Evolutionary conservation across 30 jellyfish, hydroid and myxozoan genomes (phyloP), one percentile per base, ranked within the genome.

Genomic region (Catostylus mosaicus): DNA sequence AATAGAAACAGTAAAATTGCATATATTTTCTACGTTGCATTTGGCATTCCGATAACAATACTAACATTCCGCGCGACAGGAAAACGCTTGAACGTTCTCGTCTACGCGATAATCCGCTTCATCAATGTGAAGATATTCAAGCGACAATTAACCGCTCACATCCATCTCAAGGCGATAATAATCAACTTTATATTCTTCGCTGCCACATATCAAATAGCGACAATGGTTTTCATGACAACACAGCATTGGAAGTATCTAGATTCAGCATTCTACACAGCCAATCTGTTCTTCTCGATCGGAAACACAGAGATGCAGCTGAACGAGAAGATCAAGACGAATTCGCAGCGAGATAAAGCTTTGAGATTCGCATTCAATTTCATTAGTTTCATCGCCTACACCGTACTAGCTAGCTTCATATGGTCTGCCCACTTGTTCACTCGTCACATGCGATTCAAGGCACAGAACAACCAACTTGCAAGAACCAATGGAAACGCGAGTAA

Each of bases 31-130:
- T 88, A 87, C 90, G 88, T 89, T 18, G 89, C 90, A 26, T 95
- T 94, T 40, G 99, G 99, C 20, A 72, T 89, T 22, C 99, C 99
- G 51, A 73, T 94, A 12, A 76, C 97, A 7, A 80, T 89, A 3
- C 67, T 94, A 48, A 94, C 99, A 14, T 77, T 94, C 73, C 91
- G 99, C 14, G 99, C 99, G 26, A 94, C 99, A n/a, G 99, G 99
- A 16, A 96, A 87, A 66, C 95, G 99, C 3, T 38, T 94, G 47
- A 94, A 94, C 73, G 85, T 94, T 24, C 73, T 88, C 24, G 97
- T 94, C 5, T 94, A 94, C 61, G 88, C 97, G 11, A 64, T 90
- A 50, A 94, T 94, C 23, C 97, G 99, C 22, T 94, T 80, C 54
- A 75, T 94, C 82, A 94, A 88, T 74, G 99, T 94, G 12, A 80